These are phyloP conservation scores for Cnemophilus loriae DNA, from an alignment of 2,113 vertebrate genomes.

Conservation along the genomic window DNA sequence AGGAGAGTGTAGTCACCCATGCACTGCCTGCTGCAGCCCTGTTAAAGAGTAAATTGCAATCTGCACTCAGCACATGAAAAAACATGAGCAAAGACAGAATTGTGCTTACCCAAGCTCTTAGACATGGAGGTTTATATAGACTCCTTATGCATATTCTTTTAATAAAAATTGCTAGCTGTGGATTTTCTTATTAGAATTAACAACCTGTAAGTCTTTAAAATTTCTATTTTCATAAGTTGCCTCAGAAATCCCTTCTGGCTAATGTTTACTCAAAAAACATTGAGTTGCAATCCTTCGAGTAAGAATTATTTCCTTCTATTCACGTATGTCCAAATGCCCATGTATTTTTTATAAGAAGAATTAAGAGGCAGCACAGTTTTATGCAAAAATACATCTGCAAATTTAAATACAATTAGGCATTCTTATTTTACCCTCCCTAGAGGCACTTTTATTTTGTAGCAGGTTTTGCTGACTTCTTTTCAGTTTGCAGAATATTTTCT, in stretches of 20 bases:
- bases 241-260: not conserved
- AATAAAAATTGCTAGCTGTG: not conserved
- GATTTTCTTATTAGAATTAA: not conserved
- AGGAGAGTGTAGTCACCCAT: too few species aligned
- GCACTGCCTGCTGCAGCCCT: not conserved
- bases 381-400: not conserved
- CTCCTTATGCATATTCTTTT: not conserved
- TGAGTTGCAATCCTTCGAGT: not conserved
- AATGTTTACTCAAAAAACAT: not conserved
- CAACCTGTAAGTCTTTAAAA: not conserved
- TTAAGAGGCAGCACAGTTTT: not conserved
- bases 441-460: not conserved
- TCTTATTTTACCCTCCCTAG: not conserved
- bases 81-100: not conserved
- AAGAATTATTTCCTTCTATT: not conserved
- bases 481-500: not conserved
- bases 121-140: not conserved
- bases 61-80: not conserved
- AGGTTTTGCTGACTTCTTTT: not conserved
- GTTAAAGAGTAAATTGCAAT: not conserved
- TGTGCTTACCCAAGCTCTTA: not conserved
- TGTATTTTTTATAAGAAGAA: not conserved
- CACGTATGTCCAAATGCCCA: not conserved
- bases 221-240: not conserved
- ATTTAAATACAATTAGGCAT: not conserved